A percentile compares a stretch with the other conserved stretches of the same genome.
These are phyloP conservation scores for Cyrtodaria siliqua DNA, from an alignment of 2,888 invertebrate species.

Conservation along the genomic window DNA sequence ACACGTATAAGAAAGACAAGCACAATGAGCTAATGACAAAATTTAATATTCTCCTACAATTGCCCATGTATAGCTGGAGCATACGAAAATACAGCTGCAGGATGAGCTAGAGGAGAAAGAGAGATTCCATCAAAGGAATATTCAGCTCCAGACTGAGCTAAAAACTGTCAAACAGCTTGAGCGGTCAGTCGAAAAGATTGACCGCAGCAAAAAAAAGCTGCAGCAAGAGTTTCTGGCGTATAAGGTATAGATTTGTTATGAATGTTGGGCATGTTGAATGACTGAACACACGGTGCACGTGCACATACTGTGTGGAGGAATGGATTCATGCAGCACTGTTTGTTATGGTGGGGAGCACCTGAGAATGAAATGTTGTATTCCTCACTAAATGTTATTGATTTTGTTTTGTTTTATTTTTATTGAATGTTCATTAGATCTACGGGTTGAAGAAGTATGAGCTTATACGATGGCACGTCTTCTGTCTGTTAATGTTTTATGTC, in stretches of 20 bases:
- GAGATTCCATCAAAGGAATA: conserved; percentile 71
- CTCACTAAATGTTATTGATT: too few species aligned
- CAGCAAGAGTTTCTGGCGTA: conserved; percentile 71
- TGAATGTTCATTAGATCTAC: too few species aligned
- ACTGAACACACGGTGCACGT: neutral
- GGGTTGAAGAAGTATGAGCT: too few species aligned
- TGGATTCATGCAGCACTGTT: neutral
- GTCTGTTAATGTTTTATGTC: too few species aligned
- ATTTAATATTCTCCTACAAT: too few species aligned
- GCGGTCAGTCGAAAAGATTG: conserved; percentile 70
- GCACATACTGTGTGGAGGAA: neutral
- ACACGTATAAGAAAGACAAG: too few species aligned
- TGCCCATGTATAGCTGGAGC: conserved; percentile 65
- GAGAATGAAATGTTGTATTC: too few species aligned
- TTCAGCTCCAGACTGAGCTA: conserved; percentile 73
- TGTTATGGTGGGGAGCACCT: neutral
- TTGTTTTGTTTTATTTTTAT: too few species aligned
- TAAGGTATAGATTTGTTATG: conserved; percentile 67
- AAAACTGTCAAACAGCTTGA: conserved; percentile 67
- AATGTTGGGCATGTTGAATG: conserved; percentile 20
- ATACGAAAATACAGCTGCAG: conserved; percentile 69
- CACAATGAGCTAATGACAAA: too few species aligned
- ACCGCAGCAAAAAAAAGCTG: conserved; percentile 70
- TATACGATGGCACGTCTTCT: too few species aligned
- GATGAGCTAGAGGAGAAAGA: conserved; percentile 70